Percentiles rank a stretch among this genome's conserved stretches.
phyloP scores from a whole-genome alignment of 2,113 vertebrate genomes.

The Ondatra zibethicus region DNA sequence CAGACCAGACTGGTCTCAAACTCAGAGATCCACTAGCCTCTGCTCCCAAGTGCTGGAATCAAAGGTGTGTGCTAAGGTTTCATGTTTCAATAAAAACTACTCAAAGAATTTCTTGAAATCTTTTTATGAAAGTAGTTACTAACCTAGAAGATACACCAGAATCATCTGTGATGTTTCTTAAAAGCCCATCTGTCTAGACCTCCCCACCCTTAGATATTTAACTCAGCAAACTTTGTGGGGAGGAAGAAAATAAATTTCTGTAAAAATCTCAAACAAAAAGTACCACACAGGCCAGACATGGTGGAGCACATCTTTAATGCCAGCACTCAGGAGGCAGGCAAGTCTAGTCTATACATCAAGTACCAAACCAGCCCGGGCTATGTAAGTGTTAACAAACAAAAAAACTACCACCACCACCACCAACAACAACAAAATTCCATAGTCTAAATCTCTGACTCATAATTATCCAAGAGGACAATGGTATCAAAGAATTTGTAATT shows the following conservation, averaged over 20 bases:
- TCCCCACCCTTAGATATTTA: not conserved
- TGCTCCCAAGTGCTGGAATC: not conserved
- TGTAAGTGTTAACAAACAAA: not conserved
- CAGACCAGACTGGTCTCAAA: not conserved
- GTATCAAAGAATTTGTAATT: slow-evolving; percentile 22
- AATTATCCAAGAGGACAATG: not conserved
- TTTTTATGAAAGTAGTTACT: not conserved
- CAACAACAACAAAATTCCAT: not conserved
- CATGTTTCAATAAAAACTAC: slow-evolving; percentile 5
- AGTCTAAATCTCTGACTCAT: slow-evolving; percentile 37
- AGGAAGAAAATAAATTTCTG: not conserved
- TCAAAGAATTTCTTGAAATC: slow-evolving; percentile 12
- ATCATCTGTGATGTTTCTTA: not conserved
- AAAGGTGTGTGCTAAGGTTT: not conserved
- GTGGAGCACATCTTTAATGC: not conserved
- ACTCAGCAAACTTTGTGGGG: not conserved
- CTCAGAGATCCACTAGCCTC: not conserved
- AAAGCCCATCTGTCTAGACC: not conserved
- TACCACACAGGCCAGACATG: not conserved
- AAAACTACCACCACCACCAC: not conserved
- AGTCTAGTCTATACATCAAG: not conserved
- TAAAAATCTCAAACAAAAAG: slow-evolving; percentile 15
- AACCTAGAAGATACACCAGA: not conserved
- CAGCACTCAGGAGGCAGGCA: not conserved
- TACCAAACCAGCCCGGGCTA: not conserved